Evolutionary conservation across 2,797 vertebrate species (phyloP), one percentile per base, ranked within the genome.

Genomic region (Paratrypauchen microcephalus): DNA sequence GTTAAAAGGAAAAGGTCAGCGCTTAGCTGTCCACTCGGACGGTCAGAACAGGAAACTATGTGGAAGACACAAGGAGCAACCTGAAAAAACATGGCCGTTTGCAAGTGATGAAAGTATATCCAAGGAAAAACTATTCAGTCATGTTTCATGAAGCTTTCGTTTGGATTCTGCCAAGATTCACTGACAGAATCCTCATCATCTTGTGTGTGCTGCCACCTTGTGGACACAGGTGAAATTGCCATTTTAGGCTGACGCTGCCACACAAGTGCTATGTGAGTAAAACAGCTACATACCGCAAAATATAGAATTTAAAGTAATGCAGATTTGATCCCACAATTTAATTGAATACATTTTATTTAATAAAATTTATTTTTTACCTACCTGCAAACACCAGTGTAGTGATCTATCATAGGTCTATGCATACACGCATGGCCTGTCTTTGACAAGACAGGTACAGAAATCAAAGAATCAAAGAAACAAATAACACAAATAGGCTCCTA

Each of bases 151-250:
- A 8, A 24, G 23, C 63, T 28, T 64, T 19, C 3, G n/a, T 18
- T 12, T 58, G 8, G 36, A 68, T 57, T 11, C 66, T 61, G 64
- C 24, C 15, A 71, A 50, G 48, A 24, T 68, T 64, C 71, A 69
- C 12, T 66, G 57, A 36, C 32, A 68, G 0, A 70, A 13, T 63
- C 15, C 21, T 23, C n/a, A 80, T 73, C 15, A 5, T 24, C 60
- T 63, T 80, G 83, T 36, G 67, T 78, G 65, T 13, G 86, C 78
- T 79, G 0, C 88, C 90, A 85, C 68, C 90, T 66, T 59, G 82
- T 89, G 91, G 83, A 61, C 16, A 52, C 0, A 41, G n/a, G n/a
- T 13, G 56, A 11, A 18, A 18, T 11, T 23, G 23, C 2, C 24
- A 23, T 58, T 16, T 41, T 0, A 19, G 18, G 50, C 23, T 16